phyloP scores from a whole-genome alignment of 1,140 invertebrate species.

The Dufourea novaeangliae region DNA sequence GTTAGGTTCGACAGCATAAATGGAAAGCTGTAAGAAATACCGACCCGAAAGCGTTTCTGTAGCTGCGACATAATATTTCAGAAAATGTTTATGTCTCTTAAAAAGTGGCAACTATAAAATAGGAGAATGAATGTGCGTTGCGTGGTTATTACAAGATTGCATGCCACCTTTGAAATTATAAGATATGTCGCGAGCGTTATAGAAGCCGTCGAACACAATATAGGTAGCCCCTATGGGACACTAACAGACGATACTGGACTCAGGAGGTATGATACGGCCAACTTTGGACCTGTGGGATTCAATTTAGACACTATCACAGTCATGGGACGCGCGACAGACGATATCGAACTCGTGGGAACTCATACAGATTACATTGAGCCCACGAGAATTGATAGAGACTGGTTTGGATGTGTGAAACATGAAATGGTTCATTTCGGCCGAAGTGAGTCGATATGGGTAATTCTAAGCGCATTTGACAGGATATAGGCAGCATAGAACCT shows the following conservation, averaged over 20 bases:
- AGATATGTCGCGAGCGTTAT: neutral
- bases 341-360: conserved; percentile 6
- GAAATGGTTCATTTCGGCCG: neutral
- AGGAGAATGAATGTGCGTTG: too few species aligned
- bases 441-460: neutral
- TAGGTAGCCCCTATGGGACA: neutral
- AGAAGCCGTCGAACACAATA: neutral
- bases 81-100: too few species aligned
- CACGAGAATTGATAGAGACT: neutral
- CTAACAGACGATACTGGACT: neutral
- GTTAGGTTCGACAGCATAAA: too few species aligned
- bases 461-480: neutral
- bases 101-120: too few species aligned
- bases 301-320: conserved; percentile 2
- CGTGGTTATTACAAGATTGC: too few species aligned
- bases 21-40: too few species aligned
- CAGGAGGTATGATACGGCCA: neutral
- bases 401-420: neutral
- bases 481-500: neutral
- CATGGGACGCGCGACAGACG: conserved; percentile 2
- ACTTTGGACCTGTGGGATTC: conserved; percentile 5
- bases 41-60: too few species aligned
- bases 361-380: conserved; percentile 4
- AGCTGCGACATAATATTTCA: too few species aligned
- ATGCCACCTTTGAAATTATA: neutral